Percentiles rank a stretch among this genome's conserved stretches.
These are phyloP conservation scores for Zeugodacus cucurbitae DNA, from an alignment of 1,140 invertebrate genomes.

Conservation along the genomic window DNA sequence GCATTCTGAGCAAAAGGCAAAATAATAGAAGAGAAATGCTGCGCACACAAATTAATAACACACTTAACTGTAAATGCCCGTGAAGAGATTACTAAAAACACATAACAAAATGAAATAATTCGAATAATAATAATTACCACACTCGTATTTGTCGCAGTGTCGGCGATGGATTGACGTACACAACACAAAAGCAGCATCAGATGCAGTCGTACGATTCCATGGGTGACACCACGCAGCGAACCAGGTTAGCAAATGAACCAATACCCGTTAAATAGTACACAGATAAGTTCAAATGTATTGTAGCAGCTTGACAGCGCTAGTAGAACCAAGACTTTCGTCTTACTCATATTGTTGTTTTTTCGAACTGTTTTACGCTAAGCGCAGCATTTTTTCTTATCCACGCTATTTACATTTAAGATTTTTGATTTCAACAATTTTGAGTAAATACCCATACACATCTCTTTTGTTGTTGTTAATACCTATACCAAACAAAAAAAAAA, in stretches of 20 bases:
- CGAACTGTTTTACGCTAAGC: slow-evolving; percentile 23
- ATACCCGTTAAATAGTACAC: slow-evolving; percentile 42
- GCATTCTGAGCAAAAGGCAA: background rate
- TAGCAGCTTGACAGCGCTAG: background rate
- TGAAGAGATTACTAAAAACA: background rate
- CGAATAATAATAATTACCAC: slow-evolving; percentile 57
- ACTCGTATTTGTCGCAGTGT: slow-evolving; percentile 76
- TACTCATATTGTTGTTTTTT: background rate
- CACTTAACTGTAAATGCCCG: background rate
- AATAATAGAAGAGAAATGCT: background rate
- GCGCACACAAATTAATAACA: slow-evolving; percentile 7
- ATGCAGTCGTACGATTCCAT: slow-evolving; percentile 86
- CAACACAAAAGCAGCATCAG: slow-evolving; percentile 81
- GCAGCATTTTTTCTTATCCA: slow-evolving; percentile 39
- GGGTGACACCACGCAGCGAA: slow-evolving; percentile 76
- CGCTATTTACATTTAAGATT: background rate
- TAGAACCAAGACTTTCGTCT: background rate
- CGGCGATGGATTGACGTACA: slow-evolving; percentile 88
- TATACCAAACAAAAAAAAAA: slow-evolving; percentile 42
- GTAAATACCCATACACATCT: background rate
- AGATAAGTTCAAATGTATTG: slow-evolving; percentile 5
- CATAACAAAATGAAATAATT: background rate
- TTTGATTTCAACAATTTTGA: background rate
- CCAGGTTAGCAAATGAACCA: slow-evolving; percentile 76
- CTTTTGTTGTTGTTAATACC: background rate